Base-by-base conservation (phyloP, 2,113 vertebrate species). In the Antennarius striatus region DNA sequence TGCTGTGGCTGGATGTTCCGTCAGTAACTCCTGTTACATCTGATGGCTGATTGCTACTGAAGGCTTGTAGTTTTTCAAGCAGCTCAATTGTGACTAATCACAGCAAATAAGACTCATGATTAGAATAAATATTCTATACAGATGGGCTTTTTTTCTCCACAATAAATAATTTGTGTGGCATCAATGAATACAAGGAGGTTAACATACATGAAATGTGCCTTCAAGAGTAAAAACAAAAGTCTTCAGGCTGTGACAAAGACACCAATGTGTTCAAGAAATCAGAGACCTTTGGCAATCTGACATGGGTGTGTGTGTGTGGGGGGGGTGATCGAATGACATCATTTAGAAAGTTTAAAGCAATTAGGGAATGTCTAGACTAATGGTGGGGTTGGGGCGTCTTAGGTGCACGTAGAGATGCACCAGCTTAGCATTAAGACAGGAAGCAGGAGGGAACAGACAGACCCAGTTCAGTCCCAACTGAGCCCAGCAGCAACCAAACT, bases 101-200 rank as follows among this genome's bases (percentile, higher is more conserved):
- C 50, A 68, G 12, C 50, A 30, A n/a, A 57, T 45, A 83, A 72
- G 62, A 83, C 75, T 73, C 30, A 10, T 40, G 63, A 65, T 50
- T 53, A 59, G 56, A 80, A 77, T 73, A 77, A 66, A 78, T 69
- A 79, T 59, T 80, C 68, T 81, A 71, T 68, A 82, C 65, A 77
- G 14, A 15, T 71, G n/a, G 53, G 22, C 42, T 60, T 66, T 47
- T 47, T 56, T 63, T 57, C 10, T 16, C 48, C 12, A 77, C 72
- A 82, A 77, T 87, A 88, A 87, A 86, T 85, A 4, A 88, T 72
- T 63, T 10, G 1, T 63, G 50, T 77, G 51, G 64, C 12, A 65
- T 49, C 46, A 9, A 79, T 49, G 66, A 82, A 79, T 70, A 76
- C 46, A 68, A 58, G 17, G 60, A 46, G 30, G 40, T 9, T 36